phyloP scores from a whole-genome alignment of 2,888 invertebrate species.

The Oscheius myriophilus region DNA sequence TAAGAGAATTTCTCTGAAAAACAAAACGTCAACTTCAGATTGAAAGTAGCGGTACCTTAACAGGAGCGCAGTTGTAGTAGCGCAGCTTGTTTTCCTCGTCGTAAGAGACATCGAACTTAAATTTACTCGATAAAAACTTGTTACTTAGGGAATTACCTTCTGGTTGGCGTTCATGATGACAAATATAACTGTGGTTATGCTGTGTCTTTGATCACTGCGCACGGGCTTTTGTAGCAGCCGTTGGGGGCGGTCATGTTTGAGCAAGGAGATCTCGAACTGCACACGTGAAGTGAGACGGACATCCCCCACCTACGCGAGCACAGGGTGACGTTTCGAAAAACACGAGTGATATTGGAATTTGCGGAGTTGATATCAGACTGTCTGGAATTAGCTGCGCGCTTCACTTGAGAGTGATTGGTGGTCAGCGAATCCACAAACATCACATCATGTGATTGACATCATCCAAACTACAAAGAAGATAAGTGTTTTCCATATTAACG shows the following conservation, averaged over 20 bases:
- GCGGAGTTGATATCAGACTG: no score
- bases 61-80: slow-evolving; percentile 33
- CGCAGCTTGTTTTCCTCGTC: slow-evolving; percentile 24
- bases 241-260: slow-evolving; percentile 27
- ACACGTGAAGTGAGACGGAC: slow-evolving; percentile 29
- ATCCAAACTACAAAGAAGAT: no score
- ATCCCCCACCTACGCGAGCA: slow-evolving; percentile 19
- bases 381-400: no score
- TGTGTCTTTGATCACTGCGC: slow-evolving; percentile 1
- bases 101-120: slow-evolving; percentile 25
- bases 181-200: not conserved
- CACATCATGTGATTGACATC: no score
- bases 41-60: slow-evolving; percentile 10
- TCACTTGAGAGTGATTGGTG: no score
- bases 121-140: not conserved
- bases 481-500: no score
- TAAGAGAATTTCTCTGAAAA: not conserved
- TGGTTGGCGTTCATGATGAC: slow-evolving; percentile 2
- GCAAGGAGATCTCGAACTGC: slow-evolving; percentile 19
- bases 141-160: not conserved
- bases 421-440: no score
- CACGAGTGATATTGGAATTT: no score
- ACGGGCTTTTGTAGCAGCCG: slow-evolving; percentile 22
- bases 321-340: slow-evolving; percentile 11
- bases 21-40: no score